phyloP scores from a whole-genome alignment of 2,888 invertebrate genomes.

The Heliconius hortense region DNA sequence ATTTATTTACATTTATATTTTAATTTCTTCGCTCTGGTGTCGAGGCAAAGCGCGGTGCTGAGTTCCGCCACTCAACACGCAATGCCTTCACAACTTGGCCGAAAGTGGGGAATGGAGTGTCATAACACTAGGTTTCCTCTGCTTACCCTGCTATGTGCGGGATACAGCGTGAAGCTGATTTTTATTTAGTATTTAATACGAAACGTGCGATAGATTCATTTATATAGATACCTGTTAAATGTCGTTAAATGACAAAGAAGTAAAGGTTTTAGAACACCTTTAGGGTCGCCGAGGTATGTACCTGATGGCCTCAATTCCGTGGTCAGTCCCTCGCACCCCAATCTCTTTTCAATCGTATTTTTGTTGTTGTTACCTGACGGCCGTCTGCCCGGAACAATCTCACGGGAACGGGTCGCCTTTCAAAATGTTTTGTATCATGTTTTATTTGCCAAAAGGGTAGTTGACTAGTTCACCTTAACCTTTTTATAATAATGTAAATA shows the following conservation, averaged over 20 bases:
- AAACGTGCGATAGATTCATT: neutral
- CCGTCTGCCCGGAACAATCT: constrained; percentile 64
- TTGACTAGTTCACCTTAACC: constrained; percentile 42
- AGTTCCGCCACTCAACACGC: too few relatives aligned
- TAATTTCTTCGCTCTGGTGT: too few relatives aligned
- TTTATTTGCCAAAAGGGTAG: constrained; percentile 44
- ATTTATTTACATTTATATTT: too few relatives aligned
- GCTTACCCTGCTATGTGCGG: too few relatives aligned
- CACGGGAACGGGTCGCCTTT: constrained; percentile 63
- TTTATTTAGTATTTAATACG: neutral
- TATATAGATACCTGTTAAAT: constrained; percentile 10
- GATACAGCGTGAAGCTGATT: too few relatives aligned
- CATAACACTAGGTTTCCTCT: too few relatives aligned
- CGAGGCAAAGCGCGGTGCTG: too few relatives aligned
- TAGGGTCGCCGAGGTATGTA: constrained; percentile 60
- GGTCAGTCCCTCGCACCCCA: constrained; percentile 62
- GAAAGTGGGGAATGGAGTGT: too few relatives aligned
- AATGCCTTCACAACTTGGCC: too few relatives aligned
- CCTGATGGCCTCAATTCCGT: constrained; percentile 63
- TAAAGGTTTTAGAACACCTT: constrained; percentile 53
- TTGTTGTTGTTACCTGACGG: constrained; percentile 62
- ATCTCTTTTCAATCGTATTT: constrained; percentile 61
- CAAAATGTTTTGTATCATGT: constrained; percentile 33
- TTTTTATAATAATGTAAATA: constrained; percentile 5
- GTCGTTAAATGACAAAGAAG: constrained; percentile 32